phyloP scores from a whole-genome alignment of 2,797 vertebrate species.

The Lagodon rhomboides region DNA sequence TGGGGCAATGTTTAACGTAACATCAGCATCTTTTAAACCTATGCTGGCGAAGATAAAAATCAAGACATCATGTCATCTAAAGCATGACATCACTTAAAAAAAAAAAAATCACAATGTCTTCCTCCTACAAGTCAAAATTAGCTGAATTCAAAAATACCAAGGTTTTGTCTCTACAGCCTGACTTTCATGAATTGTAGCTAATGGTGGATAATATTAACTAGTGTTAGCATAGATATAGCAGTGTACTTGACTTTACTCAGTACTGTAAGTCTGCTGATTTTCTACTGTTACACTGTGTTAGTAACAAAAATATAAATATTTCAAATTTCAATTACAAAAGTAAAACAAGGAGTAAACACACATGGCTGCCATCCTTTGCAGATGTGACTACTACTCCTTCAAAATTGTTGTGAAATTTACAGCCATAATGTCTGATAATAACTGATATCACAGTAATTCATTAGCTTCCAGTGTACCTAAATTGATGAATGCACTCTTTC shows the following conservation, averaged over 20 bases:
- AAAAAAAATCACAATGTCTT: neutral
- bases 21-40: constrained; percentile 2
- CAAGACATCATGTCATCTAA: neutral
- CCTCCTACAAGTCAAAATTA: neutral
- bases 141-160: neutral
- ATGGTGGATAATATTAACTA: neutral
- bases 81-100: neutral
- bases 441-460: neutral
- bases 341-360: neutral
- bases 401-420: neutral
- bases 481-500: constrained; percentile 15
- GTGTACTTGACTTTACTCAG: neutral
- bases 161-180: neutral
- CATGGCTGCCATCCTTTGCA: neutral
- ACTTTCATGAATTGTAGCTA: neutral
- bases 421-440: neutral
- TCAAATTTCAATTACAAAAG: neutral
- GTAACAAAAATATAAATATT: neutral
- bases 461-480: neutral
- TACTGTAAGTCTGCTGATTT: too few species aligned
- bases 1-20: neutral
- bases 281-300: neutral
- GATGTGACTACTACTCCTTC: too few species aligned
- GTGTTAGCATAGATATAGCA: neutral
- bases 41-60: neutral